Conservation (phyloP, 92 coral and sea anemone genomes). For the Porites divaricata region DNA sequence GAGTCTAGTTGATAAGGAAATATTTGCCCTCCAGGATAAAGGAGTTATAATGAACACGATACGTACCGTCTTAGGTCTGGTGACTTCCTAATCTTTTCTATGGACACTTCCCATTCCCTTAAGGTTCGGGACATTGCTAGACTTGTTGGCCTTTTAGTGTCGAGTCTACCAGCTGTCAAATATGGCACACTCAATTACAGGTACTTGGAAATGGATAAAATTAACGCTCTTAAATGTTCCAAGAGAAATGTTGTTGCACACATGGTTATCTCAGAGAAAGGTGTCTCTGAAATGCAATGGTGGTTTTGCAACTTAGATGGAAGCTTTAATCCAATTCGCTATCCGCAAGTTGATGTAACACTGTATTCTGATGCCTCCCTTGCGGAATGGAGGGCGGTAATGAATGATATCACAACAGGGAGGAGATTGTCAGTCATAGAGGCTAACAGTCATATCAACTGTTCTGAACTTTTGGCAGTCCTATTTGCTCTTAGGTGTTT, state of each 20-base stretch:
- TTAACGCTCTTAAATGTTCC: constrained; percentile 27
- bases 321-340: constrained; percentile 34
- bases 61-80: constrained; percentile 36
- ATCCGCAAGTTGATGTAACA: constrained; percentile 41
- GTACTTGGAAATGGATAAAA: constrained; percentile 41
- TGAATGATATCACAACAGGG: constrained; percentile 46
- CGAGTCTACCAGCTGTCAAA: constrained; percentile 51
- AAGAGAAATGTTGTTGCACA: constrained; percentile 36
- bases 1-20: constrained; percentile 27
- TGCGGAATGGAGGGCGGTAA: constrained; percentile 56
- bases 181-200: constrained; percentile 49
- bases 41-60: constrained; percentile 56
- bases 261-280: constrained; percentile 40
- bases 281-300: constrained; percentile 33
- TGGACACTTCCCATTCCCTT: not conserved
- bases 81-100: not conserved
- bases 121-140: constrained; percentile 31
- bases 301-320: constrained; percentile 34
- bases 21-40: constrained; percentile 13
- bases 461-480: constrained; percentile 45
- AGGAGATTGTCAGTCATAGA: constrained; percentile 45
- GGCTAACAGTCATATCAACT: constrained; percentile 16
- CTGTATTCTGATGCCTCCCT: constrained; percentile 63
- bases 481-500: constrained; percentile 61
- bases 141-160: not conserved